phyloP scores from a whole-genome alignment of 2,113 vertebrate genomes.

The Pelvicachromis taeniatus region DNA sequence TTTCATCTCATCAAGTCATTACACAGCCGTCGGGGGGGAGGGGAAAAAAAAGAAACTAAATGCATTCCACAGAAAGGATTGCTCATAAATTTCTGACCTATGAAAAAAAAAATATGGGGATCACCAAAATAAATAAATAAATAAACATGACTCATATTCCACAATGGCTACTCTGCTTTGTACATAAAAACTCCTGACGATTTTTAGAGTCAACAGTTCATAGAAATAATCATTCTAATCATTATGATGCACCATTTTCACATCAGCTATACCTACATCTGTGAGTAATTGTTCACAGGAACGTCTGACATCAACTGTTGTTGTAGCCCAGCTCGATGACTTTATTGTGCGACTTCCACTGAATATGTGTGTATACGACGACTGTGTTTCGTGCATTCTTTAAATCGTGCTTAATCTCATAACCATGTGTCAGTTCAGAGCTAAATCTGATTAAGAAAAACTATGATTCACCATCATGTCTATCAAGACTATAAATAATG shows the following conservation, averaged over 20 bases:
- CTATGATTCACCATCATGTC: no score
- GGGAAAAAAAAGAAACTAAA: conserved; percentile 10
- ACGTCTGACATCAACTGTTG: neutral
- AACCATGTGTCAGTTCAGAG: no score
- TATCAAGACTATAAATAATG: neutral
- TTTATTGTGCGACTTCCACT: neutral
- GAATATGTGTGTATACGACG: neutral
- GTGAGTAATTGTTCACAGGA: conserved; percentile 16
- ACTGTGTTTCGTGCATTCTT: neutral
- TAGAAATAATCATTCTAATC: conserved; percentile 26
- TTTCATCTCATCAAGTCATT: conserved; percentile 9
- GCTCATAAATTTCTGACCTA: conserved; percentile 20
- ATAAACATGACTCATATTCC: neutral
- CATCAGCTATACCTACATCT: conserved; percentile 6
- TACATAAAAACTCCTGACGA: neutral
- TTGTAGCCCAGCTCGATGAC: neutral
- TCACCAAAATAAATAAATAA: neutral
- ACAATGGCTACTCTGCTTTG: neutral
- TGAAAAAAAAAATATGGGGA: neutral
- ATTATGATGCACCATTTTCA: conserved; percentile 19
- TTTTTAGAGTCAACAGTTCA: neutral
- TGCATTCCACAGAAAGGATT: conserved; percentile 18
- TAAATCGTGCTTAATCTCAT: fast-evolving
- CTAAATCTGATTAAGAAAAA: neutral
- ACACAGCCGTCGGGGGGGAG: neutral